Conservation (phyloP, 2,797 vertebrate species). For the Schizothorax lantsangensis region DNA sequence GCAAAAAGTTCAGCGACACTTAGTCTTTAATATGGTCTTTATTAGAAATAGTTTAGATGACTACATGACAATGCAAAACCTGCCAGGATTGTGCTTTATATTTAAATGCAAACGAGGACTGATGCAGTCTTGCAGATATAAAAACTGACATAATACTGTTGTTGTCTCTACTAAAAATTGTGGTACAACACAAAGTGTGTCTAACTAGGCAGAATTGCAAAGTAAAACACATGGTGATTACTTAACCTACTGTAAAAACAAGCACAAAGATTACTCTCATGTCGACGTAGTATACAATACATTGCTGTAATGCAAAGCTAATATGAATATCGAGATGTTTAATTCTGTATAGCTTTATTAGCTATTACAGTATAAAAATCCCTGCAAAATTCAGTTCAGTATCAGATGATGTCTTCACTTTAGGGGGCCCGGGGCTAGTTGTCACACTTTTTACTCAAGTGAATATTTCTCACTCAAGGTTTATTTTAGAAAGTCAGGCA, state of each 20-base stretch:
- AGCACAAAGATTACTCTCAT: not conserved
- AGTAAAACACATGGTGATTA: constrained; percentile 46
- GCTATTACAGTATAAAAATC: not conserved
- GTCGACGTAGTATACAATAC: not conserved
- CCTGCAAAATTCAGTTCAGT: not conserved
- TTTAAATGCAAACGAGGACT: not conserved
- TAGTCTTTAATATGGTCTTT: constrained; percentile 10
- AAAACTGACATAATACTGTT: not conserved
- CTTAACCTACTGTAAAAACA: not conserved
- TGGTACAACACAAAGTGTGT: not conserved
- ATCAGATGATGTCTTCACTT: not conserved
- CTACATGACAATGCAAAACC: constrained; percentile 2
- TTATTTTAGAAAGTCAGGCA: not conserved
- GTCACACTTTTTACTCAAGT: not conserved
- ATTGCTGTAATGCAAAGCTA: not conserved
- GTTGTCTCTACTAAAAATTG: not conserved
- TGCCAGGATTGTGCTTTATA: not conserved
- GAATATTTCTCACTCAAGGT: not conserved
- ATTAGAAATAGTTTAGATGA: constrained; percentile 13
- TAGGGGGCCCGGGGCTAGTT: not conserved
- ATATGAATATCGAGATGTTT: not conserved
- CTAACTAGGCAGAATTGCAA: constrained; percentile 14
- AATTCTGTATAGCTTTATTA: not conserved
- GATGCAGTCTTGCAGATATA: constrained; percentile 2
- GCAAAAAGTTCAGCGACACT: not conserved